A percentile compares a stretch with the other conserved stretches of the same genome.
phyloP scores from a whole-genome alignment of 2,888 invertebrate genomes.

The Hyppa rectilinea region DNA sequence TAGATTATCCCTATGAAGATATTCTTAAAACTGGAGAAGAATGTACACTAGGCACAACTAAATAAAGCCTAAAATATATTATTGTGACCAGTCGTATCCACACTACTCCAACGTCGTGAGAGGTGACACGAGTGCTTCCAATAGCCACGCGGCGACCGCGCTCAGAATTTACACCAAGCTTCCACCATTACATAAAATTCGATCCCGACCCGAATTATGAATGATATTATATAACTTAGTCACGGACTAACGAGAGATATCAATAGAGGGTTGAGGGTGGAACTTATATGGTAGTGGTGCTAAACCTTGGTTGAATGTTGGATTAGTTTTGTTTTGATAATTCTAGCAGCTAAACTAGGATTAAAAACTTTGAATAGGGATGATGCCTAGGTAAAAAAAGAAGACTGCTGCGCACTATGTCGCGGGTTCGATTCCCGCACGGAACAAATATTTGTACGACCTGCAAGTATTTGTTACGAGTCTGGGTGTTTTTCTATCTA shows the following conservation, averaged over 20 bases:
- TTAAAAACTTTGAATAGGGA: neutral
- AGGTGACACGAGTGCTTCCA: conserved; percentile 77
- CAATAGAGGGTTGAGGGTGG: conserved; percentile 29
- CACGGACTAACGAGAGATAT: conserved; percentile 46
- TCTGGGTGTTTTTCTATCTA: no score
- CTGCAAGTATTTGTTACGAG: no score
- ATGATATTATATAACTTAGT: conserved; percentile 72
- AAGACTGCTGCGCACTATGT: no score
- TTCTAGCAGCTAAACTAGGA: neutral
- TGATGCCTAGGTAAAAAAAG: no score
- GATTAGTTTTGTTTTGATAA: conserved; percentile 15
- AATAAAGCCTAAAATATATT: conserved; percentile 1
- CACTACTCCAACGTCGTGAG: conserved; percentile 39
- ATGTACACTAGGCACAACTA: neutral
- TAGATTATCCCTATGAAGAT: no score
- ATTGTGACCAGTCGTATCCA: conserved; percentile 60
- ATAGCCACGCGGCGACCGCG: conserved; percentile 75
- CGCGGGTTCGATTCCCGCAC: no score
- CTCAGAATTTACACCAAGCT: conserved; percentile 81
- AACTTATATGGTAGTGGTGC: conserved; percentile 25
- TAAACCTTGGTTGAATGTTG: conserved; percentile 10
- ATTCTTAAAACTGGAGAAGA: no score
- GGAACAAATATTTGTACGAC: no score
- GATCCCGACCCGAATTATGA: conserved; percentile 80
- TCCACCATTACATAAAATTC: conserved; percentile 82